Evolutionary conservation across 2,113 vertebrate species (phyloP).

Genomic region (Cisticola juncidis): DNA sequence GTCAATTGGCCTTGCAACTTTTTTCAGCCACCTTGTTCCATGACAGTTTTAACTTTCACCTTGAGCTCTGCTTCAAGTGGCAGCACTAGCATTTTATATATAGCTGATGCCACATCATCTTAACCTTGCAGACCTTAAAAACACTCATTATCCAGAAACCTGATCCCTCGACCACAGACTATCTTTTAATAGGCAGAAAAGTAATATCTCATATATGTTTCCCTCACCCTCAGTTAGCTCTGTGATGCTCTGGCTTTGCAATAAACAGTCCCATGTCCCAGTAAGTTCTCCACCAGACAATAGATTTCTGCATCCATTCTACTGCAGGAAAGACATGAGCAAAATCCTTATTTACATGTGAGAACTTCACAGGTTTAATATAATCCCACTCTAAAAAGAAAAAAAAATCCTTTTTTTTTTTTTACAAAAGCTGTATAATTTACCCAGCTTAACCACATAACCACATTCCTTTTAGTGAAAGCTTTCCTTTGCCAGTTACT

Average conservation of each 20-base stretch:
- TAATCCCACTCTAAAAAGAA: background rate
- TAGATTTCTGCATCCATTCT: background rate
- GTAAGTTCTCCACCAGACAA: background rate
- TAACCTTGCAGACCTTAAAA: conserved; percentile 39
- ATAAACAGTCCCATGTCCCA: background rate
- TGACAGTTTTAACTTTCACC: conserved; percentile 59
- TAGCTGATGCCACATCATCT: conserved; percentile 18
- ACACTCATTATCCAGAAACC: conserved; percentile 14
- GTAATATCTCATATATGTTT: background rate
- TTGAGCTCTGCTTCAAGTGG: conserved; percentile 26
- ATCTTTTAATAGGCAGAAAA: conserved; percentile 34
- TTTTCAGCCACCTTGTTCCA: conserved; percentile 49
- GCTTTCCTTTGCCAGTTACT: conserved; percentile 29
- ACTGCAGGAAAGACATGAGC: background rate
- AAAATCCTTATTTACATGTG: background rate
- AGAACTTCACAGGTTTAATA: background rate
- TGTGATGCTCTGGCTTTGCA: background rate
- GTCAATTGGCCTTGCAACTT: conserved; percentile 57
- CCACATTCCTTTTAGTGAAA: background rate
- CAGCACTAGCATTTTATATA: conserved; percentile 9
- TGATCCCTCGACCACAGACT: conserved; percentile 15
- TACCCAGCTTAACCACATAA: background rate
- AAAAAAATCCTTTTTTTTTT: background rate
- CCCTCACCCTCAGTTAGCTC: background rate
- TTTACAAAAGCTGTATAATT: conserved; percentile 17